Conservation (phyloP, 2,888 invertebrate species). For the Xestia xanthographa region DNA sequence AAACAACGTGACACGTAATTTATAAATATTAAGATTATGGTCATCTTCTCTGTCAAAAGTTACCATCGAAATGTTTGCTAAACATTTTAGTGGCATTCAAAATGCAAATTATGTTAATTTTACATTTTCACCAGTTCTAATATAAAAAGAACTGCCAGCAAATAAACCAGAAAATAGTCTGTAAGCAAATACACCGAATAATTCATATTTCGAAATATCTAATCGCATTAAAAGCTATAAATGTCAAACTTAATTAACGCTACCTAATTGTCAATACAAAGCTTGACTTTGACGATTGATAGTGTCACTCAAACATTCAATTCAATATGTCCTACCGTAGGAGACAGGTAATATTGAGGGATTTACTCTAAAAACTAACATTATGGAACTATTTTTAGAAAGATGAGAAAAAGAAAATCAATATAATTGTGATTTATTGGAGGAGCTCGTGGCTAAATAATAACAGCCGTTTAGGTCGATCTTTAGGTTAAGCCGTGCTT, state of each 20-base stretch:
- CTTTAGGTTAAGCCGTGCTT: too few relatives aligned
- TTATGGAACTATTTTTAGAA: background rate
- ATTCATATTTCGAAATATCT: conserved; percentile 16
- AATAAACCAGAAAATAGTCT: background rate
- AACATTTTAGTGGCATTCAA: background rate
- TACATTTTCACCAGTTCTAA: background rate
- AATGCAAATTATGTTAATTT: background rate
- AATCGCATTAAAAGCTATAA: conserved; percentile 7
- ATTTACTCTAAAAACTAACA: background rate
- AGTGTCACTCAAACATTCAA: background rate
- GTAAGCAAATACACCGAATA: background rate
- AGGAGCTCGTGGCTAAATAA: too few relatives aligned
- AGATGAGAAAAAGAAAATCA: background rate
- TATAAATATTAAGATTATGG: too few relatives aligned
- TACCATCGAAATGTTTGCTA: background rate
- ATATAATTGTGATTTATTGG: too few relatives aligned
- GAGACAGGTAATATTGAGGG: background rate
- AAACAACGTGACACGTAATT: too few relatives aligned
- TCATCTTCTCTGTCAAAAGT: background rate
- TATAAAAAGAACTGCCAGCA: background rate
- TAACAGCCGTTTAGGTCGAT: too few relatives aligned
- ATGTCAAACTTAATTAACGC: conserved; percentile 3
- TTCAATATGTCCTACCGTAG: background rate
- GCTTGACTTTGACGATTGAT: conserved; percentile 13
- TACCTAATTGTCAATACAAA: conserved; percentile 11